A percentile compares a stretch with the other conserved stretches of the same genome.
Conservation (phyloP, 2,113 vertebrate genomes). For the Actenoides lindsayi region DNA sequence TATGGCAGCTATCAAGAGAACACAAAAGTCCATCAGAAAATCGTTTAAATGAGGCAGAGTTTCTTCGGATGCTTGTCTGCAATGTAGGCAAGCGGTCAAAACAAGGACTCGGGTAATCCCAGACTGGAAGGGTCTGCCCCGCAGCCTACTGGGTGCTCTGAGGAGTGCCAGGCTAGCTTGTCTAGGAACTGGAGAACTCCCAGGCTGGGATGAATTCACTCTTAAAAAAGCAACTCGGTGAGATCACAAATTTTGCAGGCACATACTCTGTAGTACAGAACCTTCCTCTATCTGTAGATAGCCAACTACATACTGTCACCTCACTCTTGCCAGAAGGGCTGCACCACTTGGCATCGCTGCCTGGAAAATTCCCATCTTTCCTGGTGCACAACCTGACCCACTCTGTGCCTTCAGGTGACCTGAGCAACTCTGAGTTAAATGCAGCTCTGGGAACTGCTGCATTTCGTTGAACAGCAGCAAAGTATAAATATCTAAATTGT, state of each 20-base stretch:
- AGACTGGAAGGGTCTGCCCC: not conserved
- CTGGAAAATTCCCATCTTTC: not conserved
- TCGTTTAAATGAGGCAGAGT: not conserved
- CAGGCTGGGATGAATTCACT: not conserved
- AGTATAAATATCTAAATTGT: not conserved
- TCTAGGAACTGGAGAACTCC: not conserved
- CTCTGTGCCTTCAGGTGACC: not conserved
- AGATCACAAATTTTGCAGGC: not conserved
- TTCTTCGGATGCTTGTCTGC: not conserved
- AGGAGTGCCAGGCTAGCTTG: not conserved
- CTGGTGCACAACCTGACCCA: not conserved
- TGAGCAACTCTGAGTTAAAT: fast-evolving
- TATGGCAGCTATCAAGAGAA: slow-evolving; percentile 81
- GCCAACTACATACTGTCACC: not conserved
- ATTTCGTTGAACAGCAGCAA: not conserved
- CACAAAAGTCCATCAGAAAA: slow-evolving; percentile 22
- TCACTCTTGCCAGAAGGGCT: not conserved
- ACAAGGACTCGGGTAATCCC: not conserved
- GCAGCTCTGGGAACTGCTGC: not conserved
- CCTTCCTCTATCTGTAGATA: not conserved
- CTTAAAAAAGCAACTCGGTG: not conserved
- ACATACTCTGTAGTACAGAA: not conserved
- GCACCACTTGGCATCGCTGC: fast-evolving
- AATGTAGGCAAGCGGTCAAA: not conserved
- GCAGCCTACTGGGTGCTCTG: not conserved